Evolutionary conservation across 2,888 invertebrate species (phyloP).

Genomic region (Diarsia dahlii): DNA sequence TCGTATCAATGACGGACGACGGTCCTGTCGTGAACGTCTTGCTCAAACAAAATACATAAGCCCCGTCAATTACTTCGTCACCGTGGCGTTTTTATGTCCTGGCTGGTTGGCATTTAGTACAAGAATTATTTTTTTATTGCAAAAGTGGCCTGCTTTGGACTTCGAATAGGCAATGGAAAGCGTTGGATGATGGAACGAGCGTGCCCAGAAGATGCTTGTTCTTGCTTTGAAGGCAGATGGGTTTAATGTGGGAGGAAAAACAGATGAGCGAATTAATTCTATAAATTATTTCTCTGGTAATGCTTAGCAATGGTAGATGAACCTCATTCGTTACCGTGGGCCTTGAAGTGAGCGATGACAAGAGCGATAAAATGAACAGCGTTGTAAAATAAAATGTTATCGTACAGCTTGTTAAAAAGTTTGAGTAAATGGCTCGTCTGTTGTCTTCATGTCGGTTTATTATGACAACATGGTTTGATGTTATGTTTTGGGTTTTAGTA

Average conservation of each 20-base stretch:
- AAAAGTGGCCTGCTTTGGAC: too few relatives aligned
- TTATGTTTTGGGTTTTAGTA: conserved; percentile 13
- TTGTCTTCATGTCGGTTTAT: conserved; percentile 14
- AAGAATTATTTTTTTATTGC: too few relatives aligned
- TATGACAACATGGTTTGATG: conserved; percentile 1
- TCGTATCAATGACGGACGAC: background rate
- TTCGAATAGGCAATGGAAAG: too few relatives aligned
- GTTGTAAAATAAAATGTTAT: conserved; percentile 52
- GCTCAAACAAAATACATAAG: background rate
- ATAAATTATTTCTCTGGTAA: conserved; percentile 13
- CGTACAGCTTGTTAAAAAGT: conserved; percentile 60
- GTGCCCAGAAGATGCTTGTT: too few relatives aligned
- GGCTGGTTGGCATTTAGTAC: background rate
- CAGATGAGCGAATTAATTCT: background rate
- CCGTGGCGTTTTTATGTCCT: background rate
- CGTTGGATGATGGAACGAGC: too few relatives aligned
- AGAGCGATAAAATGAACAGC: conserved; percentile 47
- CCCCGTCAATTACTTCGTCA: background rate
- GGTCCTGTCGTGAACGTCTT: background rate
- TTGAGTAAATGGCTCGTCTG: conserved; percentile 28
- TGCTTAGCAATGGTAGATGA: conserved; percentile 36
- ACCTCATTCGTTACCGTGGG: conserved; percentile 29
- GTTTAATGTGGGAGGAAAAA: too few relatives aligned
- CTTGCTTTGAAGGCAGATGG: too few relatives aligned
- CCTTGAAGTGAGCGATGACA: conserved; percentile 42